phyloP scores from a whole-genome alignment of 2,113 vertebrate genomes.

The Anoura caudifer region DNA sequence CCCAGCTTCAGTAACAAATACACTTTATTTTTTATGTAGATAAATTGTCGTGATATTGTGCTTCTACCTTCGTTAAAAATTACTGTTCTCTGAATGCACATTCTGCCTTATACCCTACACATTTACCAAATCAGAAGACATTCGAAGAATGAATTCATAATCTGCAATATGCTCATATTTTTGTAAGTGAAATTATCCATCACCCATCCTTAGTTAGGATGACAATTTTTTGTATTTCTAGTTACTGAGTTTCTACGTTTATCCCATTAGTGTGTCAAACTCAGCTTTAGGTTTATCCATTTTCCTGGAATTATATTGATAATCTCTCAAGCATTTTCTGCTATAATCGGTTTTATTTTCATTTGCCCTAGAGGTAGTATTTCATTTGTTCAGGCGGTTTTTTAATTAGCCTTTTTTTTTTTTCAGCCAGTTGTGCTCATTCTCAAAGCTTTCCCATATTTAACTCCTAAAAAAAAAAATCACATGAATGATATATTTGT shows the following conservation, averaged over 20 bases:
- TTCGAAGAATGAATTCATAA: conserved; percentile 4
- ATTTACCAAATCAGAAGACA: not conserved
- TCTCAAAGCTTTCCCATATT: conserved; percentile 25
- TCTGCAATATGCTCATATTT: conserved; percentile 6
- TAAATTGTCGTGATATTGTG: not conserved
- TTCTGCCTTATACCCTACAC: not conserved
- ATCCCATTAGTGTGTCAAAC: not conserved
- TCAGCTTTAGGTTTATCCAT: not conserved
- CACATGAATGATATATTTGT: not conserved
- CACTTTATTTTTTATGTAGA: conserved; percentile 10
- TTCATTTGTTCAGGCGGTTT: conserved; percentile 26
- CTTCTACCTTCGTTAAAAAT: conserved; percentile 28
- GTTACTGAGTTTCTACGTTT: not conserved
- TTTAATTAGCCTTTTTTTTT: not conserved
- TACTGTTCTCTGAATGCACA: not conserved
- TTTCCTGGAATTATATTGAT: conserved; percentile 47
- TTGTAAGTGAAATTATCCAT: not conserved
- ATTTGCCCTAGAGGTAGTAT: not conserved
- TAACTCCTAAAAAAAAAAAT: conserved; percentile 36
- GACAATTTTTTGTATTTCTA: not conserved
- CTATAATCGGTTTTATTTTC: conserved; percentile 21
- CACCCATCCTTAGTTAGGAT: not conserved
- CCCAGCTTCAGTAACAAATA: not conserved
- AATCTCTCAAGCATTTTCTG: conserved; percentile 25
- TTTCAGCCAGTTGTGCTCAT: not conserved